These are phyloP conservation scores for Schizopygopsis pylzovi DNA, from an alignment of 2,797 vertebrate species.

Conservation along the genomic window DNA sequence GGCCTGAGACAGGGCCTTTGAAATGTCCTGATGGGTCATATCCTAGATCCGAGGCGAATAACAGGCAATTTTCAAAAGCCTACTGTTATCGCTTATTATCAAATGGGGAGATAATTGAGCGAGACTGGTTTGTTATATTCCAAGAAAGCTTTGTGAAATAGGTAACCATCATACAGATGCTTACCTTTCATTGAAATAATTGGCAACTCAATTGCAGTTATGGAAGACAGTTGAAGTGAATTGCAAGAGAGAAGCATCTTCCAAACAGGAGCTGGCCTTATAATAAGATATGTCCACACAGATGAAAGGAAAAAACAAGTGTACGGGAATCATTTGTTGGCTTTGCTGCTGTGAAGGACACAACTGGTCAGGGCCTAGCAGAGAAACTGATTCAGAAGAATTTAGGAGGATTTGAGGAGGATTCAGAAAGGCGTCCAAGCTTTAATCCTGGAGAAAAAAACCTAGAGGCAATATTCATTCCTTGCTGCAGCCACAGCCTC, in stretches of 20 bases:
- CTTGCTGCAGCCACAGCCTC: constrained; percentile 28
- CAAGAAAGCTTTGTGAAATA: too few relatives aligned
- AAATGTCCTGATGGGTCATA: too few relatives aligned
- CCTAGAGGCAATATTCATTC: constrained; percentile 21
- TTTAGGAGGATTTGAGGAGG: constrained; percentile 18
- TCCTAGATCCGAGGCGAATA: too few relatives aligned
- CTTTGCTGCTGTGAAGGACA: constrained; percentile 42
- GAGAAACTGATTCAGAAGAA: constrained; percentile 28
- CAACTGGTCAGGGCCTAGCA: constrained; percentile 37
- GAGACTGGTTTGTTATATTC: too few relatives aligned
- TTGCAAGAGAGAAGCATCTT: constrained; percentile 18
- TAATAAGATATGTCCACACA: not conserved
- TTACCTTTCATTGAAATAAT: constrained; percentile 35
- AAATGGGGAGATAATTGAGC: too few relatives aligned
- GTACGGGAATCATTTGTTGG: constrained; percentile 31
- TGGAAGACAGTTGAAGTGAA: constrained; percentile 30
- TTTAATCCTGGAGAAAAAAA: not conserved
- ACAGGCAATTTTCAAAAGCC: too few relatives aligned
- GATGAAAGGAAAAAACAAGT: not conserved
- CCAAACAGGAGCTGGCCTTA: constrained; percentile 24
- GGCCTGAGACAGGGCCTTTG: too few relatives aligned
- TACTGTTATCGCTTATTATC: too few relatives aligned
- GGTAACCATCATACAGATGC: constrained; percentile 22
- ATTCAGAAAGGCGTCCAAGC: constrained; percentile 37
- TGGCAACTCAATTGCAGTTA: constrained; percentile 24